These are phyloP conservation scores for Lumbricus terrestris DNA, from an alignment of 2,888 invertebrate species.

Conservation along the genomic window DNA sequence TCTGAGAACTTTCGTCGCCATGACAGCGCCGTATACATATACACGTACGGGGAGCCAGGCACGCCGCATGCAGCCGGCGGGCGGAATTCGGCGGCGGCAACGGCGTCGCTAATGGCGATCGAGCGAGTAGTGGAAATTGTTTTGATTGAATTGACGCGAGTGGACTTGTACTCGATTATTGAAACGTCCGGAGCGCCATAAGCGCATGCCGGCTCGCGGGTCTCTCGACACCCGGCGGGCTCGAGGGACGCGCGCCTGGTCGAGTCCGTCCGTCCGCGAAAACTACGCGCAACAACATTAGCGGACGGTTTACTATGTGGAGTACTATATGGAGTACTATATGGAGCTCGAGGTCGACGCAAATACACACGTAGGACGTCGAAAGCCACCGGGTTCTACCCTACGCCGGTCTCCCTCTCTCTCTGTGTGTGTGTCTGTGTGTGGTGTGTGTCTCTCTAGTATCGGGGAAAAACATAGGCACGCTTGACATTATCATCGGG, in stretches of 20 bases:
- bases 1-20: neutral
- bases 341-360: neutral
- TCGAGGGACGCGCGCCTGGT: neutral
- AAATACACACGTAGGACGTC: neutral
- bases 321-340: too few species aligned
- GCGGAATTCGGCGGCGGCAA: neutral
- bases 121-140: neutral
- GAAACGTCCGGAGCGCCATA: neutral
- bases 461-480: neutral
- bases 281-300: neutral
- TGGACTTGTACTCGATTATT: constrained; percentile 15
- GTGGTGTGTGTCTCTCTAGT: too few species aligned
- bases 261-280: constrained; percentile 11
- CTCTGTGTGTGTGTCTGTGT: too few species aligned
- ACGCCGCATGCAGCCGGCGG: neutral
- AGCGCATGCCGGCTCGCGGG: constrained; percentile 5
- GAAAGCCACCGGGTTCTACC: neutral
- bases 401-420: too few species aligned
- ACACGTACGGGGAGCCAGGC: too few species aligned
- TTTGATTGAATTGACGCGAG: constrained; percentile 27
- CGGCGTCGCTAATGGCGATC: neutral
- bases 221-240: neutral
- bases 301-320: neutral
- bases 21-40: neutral
- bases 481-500: neutral